Evolutionary conservation across 2,113 vertebrate genomes (phyloP).

Genomic region (Xiphophorus maculatus): DNA sequence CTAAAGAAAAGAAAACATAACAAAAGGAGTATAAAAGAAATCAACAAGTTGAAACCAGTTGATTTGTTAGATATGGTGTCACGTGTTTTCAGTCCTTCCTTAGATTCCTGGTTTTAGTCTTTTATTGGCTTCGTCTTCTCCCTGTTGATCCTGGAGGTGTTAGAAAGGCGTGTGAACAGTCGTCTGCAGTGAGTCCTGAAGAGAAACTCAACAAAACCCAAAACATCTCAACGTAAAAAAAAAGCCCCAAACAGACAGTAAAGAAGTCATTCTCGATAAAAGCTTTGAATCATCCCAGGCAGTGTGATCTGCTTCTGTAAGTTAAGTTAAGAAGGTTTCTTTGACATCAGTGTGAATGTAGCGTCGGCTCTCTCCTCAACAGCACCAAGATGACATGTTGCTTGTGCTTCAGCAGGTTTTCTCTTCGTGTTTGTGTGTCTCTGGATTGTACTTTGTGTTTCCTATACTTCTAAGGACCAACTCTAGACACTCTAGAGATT

Average conservation of each 20-base stretch:
- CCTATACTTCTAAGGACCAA: conserved; percentile 65
- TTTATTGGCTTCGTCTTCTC: conserved; percentile 79
- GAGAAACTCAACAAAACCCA: conserved; percentile 62
- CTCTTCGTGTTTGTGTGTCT: conserved; percentile 34
- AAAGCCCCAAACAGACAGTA: conserved; percentile 20
- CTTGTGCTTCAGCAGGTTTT: conserved; percentile 69
- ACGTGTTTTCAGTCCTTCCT: conserved; percentile 74
- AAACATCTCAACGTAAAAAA: conserved; percentile 72
- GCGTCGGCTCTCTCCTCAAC: conserved; percentile 38
- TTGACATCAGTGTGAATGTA: conserved; percentile 37
- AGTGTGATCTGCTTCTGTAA: conserved; percentile 55
- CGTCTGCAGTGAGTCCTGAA: conserved; percentile 75
- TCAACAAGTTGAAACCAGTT: conserved; percentile 87
- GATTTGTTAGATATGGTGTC: conserved; percentile 81
- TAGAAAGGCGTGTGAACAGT: conserved; percentile 90
- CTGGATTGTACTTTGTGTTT: conserved; percentile 49
- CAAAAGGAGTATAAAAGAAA: conserved; percentile 73
- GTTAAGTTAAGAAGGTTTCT: conserved; percentile 44
- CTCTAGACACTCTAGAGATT: background rate
- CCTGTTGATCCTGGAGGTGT: conserved; percentile 80
- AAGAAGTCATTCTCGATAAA: conserved; percentile 79
- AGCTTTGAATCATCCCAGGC: conserved; percentile 69
- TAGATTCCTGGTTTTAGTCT: conserved; percentile 76
- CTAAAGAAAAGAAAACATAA: conserved; percentile 54
- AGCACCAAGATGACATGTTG: conserved; percentile 41